These are phyloP conservation scores for Eulemur mongoz DNA, from an alignment of 2,797 vertebrate genomes.

Conservation along the genomic window DNA sequence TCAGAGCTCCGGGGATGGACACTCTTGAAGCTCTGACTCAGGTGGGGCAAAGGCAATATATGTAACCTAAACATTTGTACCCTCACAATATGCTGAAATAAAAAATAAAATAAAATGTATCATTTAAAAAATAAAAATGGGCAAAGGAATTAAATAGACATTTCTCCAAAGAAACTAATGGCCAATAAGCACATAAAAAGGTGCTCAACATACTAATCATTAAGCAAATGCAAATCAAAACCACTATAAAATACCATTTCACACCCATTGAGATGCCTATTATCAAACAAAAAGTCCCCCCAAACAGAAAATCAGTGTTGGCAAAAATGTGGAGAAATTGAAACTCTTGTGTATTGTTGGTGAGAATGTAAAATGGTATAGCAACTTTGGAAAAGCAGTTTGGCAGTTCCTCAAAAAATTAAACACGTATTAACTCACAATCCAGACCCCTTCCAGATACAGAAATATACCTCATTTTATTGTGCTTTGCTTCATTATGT, in stretches of 20 bases:
- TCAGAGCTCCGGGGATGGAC: too few species aligned
- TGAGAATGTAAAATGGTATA: background rate
- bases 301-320: background rate
- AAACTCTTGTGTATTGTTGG: background rate
- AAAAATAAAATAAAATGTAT: too few species aligned
- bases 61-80: too few species aligned
- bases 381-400: background rate
- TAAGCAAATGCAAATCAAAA: slow-evolving; percentile 32
- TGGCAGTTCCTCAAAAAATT: background rate
- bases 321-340: background rate
- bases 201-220: background rate
- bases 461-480: background rate
- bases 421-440: background rate
- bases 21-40: too few species aligned
- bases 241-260: background rate
- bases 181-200: background rate
- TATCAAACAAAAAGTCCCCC: background rate
- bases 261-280: background rate
- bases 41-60: too few species aligned
- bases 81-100: too few species aligned
- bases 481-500: background rate
- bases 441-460: background rate
- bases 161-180: background rate
- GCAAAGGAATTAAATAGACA: background rate
- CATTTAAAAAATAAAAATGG: background rate